Percentiles rank a stretch among this genome's conserved stretches.
Conservation (phyloP, 2,888 invertebrate species). For the Dorcus parallelipipedus region DNA sequence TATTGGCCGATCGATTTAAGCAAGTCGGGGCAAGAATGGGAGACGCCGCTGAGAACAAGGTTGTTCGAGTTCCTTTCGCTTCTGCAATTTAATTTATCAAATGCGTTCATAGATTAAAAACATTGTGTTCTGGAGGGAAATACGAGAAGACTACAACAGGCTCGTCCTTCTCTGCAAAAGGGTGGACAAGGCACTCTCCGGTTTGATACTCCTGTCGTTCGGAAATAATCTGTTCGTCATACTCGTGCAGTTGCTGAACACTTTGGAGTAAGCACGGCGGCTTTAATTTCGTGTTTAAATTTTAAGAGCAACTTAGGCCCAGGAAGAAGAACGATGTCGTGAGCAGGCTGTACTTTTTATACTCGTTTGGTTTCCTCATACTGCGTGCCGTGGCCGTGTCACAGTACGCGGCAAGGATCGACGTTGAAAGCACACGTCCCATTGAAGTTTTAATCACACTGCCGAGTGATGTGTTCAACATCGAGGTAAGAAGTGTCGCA, state of each 20-base stretch:
- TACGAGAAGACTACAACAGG: conserved; percentile 5
- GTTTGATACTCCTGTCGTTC: conserved; percentile 7
- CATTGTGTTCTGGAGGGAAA: background rate
- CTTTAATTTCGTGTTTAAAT: background rate
- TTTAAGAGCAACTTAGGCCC: background rate
- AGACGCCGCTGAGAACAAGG: background rate
- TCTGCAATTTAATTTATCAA: background rate
- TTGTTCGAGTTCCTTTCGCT: background rate
- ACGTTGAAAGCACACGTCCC: background rate
- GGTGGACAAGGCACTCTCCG: conserved; percentile 1
- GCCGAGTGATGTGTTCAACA: background rate
- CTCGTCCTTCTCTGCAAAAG: conserved; percentile 2
- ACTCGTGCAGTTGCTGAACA: conserved; percentile 7
- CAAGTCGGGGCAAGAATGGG: conserved; percentile 1
- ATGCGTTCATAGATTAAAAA: background rate
- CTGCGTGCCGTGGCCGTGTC: background rate
- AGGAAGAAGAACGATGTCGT: conserved; percentile 1
- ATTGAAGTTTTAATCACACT: background rate
- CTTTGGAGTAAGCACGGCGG: conserved; percentile 5
- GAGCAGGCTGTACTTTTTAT: conserved; percentile 6
- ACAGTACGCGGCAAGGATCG: background rate
- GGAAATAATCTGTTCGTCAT: conserved; percentile 9
- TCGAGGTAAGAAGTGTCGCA: background rate
- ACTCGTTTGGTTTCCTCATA: conserved; percentile 10
- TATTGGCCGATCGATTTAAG: conserved; percentile 3